phyloP scores from a whole-genome alignment of 2,797 vertebrate genomes.

The Columba guinea region DNA sequence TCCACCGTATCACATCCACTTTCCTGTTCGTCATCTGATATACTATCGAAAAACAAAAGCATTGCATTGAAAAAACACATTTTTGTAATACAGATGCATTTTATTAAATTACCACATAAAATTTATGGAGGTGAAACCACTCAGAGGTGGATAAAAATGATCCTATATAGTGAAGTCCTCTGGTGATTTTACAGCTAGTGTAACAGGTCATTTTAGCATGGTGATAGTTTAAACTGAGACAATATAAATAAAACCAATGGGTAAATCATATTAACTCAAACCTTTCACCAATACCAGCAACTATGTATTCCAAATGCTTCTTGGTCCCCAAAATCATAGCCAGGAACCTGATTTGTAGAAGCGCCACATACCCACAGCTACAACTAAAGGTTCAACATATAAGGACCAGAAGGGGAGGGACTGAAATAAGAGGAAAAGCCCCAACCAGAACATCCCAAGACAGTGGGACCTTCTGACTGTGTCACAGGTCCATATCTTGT shows the following conservation, averaged over 20 bases:
- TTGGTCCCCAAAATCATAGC: not conserved
- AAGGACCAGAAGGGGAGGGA: not conserved
- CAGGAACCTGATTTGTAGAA: not conserved
- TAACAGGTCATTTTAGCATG: not conserved
- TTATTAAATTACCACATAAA: not conserved
- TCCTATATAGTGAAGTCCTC: not conserved
- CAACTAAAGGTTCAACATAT: not conserved
- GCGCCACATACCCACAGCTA: not conserved
- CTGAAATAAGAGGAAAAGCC: not conserved
- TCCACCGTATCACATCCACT: slow-evolving; percentile 96
- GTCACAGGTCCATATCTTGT: not conserved
- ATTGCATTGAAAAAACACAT: not conserved
- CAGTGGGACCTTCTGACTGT: not conserved
- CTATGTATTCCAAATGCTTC: not conserved
- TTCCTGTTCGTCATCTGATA: slow-evolving; percentile 96
- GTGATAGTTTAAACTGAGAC: not conserved
- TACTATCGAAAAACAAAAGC: slow-evolving; percentile 75
- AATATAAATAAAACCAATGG: not conserved
- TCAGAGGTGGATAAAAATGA: not conserved
- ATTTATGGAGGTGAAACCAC: not conserved
- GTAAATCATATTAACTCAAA: not conserved
- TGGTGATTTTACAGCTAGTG: not conserved
- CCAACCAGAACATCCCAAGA: not conserved
- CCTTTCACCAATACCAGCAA: not conserved
- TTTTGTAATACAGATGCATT: not conserved